These are phyloP conservation scores for Morinoia aosen DNA, from an alignment of 2,888 invertebrate genomes.

Conservation along the genomic window DNA sequence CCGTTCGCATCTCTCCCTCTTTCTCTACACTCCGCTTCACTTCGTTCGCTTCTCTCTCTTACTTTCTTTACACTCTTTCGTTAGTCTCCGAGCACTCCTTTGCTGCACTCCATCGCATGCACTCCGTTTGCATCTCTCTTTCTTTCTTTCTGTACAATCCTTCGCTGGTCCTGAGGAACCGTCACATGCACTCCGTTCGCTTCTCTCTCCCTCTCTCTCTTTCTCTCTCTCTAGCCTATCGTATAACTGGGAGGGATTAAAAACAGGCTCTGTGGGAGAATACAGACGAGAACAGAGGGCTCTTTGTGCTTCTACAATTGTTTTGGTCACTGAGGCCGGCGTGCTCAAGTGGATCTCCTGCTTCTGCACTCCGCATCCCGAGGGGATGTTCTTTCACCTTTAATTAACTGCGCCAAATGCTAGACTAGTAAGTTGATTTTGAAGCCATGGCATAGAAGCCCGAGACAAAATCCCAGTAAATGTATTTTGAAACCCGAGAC, in stretches of 20 bases:
- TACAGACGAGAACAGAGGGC: constrained; percentile 33
- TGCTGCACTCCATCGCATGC: background rate
- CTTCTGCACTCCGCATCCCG: background rate
- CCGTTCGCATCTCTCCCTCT: no score
- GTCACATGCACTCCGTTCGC: background rate
- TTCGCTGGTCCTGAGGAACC: background rate
- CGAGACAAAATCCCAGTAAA: no score
- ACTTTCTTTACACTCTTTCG: no score
- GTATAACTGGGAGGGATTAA: constrained; percentile 38
- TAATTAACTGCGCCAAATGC: background rate
- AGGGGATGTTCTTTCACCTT: background rate
- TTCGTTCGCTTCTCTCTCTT: no score
- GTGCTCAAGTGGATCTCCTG: background rate
- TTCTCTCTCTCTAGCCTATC: constrained; percentile 14
- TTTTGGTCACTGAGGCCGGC: constrained; percentile 28
- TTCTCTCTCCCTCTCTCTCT: no score
- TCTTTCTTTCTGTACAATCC: no score
- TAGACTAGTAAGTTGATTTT: background rate
- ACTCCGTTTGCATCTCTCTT: no score
- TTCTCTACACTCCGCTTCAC: no score
- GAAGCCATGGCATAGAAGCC: no score
- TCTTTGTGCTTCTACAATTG: constrained; percentile 44
- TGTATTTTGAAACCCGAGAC: no score
- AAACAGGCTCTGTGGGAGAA: constrained; percentile 52
- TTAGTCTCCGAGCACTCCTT: no score